Evolutionary conservation across 1,140 invertebrate species (phyloP).

Genomic region (Rhizoglyphus robini): DNA sequence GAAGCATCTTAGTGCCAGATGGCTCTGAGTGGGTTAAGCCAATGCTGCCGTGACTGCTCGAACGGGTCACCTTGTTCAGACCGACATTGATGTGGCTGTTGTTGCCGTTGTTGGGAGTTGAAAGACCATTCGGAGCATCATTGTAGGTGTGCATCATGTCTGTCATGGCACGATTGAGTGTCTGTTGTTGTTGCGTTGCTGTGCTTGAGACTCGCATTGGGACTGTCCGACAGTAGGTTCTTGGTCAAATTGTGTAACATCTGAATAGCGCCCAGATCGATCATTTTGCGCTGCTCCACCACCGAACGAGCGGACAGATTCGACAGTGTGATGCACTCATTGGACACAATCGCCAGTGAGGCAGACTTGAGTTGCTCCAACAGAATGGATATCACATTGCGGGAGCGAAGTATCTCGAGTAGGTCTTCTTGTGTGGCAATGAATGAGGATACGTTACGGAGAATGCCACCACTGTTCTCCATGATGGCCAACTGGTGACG

Average conservation of each 20-base stretch:
- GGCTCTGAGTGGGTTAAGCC: slow-evolving; percentile 38
- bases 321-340: slow-evolving; percentile 90
- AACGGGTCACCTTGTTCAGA: slow-evolving; percentile 30
- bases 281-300: slow-evolving; percentile 71
- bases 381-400: slow-evolving; percentile 74
- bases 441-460: slow-evolving; percentile 85
- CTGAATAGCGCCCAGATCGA: slow-evolving; percentile 79
- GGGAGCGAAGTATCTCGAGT: slow-evolving; percentile 62
- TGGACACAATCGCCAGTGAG: slow-evolving; percentile 84
- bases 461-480: slow-evolving; percentile 86
- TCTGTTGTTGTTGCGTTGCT: background rate
- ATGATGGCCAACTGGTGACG: no score
- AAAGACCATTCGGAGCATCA: no score
- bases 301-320: slow-evolving; percentile 79
- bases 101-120: no score
- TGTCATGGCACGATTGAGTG: background rate
- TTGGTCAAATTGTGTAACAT: slow-evolving; percentile 84
- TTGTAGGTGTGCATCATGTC: no score
- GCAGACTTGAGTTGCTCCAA: slow-evolving; percentile 80
- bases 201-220: slow-evolving; percentile 33
- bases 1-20: background rate
- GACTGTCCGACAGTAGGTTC: slow-evolving; percentile 47
- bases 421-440: slow-evolving; percentile 83
- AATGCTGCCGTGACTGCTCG: slow-evolving; percentile 38
- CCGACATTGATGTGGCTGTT: no score